Evolutionary conservation across 1,140 invertebrate genomes (phyloP).

Genomic region (Tetramorium parvispinum): DNA sequence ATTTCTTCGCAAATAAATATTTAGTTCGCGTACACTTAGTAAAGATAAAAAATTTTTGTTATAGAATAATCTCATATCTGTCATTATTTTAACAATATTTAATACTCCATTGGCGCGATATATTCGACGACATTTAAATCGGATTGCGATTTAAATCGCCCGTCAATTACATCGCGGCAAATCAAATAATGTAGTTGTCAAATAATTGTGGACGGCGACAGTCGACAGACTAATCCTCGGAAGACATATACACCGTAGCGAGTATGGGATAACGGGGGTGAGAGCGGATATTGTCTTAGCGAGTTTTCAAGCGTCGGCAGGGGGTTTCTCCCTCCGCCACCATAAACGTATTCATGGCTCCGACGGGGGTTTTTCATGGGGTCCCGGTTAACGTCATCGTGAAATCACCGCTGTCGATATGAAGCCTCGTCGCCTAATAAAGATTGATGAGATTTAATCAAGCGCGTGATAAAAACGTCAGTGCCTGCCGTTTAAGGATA

Average conservation of each 20-base stretch:
- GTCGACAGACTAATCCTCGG: conserved; percentile 64
- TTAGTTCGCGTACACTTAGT: background rate
- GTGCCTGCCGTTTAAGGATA: conserved; percentile 24
- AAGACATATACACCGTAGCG: conserved; percentile 36
- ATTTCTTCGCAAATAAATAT: background rate
- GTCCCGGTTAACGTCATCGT: conserved; percentile 75
- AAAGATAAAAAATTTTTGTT: background rate
- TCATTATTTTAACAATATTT: background rate
- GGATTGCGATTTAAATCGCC: background rate
- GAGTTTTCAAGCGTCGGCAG: conserved; percentile 75
- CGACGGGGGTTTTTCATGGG: conserved; percentile 69
- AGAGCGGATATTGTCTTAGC: conserved; percentile 78
- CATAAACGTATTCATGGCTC: conserved; percentile 83
- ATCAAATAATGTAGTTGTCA: conserved; percentile 63
- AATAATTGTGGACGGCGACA: conserved; percentile 63
- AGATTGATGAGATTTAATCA: conserved; percentile 84
- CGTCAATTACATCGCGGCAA: conserved; percentile 28
- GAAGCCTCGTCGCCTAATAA: conserved; percentile 79
- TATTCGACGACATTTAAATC: background rate
- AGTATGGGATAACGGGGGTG: conserved; percentile 38
- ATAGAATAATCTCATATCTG: background rate
- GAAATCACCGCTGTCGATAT: conserved; percentile 81
- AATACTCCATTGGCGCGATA: background rate
- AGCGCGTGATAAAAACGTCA: conserved; percentile 76
- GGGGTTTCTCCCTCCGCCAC: conserved; percentile 72